These are phyloP conservation scores for Sakesphorus luctuosus DNA, from an alignment of 2,113 vertebrate genomes.

Conservation along the genomic window DNA sequence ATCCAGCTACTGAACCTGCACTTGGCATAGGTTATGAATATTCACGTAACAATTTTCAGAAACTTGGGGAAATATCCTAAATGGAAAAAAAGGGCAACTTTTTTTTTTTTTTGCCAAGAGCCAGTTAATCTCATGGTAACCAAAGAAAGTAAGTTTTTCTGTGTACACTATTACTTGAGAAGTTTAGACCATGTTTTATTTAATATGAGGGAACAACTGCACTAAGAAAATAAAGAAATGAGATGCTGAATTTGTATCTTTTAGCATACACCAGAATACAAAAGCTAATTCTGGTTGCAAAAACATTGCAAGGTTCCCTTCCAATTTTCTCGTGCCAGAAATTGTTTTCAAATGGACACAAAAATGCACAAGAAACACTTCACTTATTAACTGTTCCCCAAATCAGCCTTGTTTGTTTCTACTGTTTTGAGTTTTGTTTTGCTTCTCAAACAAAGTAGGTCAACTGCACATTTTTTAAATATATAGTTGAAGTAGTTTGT, in stretches of 20 bases:
- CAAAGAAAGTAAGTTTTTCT: background rate
- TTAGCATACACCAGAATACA: background rate
- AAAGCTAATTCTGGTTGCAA: background rate
- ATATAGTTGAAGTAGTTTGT: background rate
- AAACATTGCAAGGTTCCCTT: background rate
- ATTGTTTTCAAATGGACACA: background rate
- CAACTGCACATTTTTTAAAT: background rate
- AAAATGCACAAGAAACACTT: background rate
- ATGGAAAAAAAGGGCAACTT: background rate
- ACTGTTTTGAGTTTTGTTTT: background rate
- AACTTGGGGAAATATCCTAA: background rate
- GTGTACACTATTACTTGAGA: fast-evolving
- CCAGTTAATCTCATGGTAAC: background rate
- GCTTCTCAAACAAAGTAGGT: background rate
- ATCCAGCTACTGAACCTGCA: background rate
- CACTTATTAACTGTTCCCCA: background rate
- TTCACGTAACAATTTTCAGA: background rate
- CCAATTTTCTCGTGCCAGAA: background rate
- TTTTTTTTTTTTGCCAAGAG: background rate
- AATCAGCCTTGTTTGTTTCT: background rate
- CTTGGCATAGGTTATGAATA: background rate
- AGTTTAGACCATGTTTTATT: background rate
- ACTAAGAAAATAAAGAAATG: background rate
- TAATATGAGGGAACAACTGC: background rate
- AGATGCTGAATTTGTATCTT: background rate